Evolutionary conservation across 2,888 invertebrate species (phyloP).

Genomic region (Caradrina kadenii): DNA sequence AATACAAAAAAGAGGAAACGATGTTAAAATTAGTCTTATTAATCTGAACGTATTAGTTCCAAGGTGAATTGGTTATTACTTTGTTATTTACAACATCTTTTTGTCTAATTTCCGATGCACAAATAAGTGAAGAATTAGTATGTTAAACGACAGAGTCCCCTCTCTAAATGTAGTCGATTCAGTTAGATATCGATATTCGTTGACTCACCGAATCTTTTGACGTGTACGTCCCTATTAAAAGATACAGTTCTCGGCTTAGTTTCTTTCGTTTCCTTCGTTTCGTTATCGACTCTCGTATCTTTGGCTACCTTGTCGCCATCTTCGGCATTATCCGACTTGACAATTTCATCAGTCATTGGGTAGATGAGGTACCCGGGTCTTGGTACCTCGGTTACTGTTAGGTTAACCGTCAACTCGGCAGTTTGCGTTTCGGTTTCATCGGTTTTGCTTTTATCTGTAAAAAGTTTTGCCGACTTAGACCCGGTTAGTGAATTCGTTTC

Average conservation of each 20-base stretch:
- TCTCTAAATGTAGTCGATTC: conserved; percentile 39
- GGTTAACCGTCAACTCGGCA: conserved; percentile 73
- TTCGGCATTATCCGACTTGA: conserved; percentile 82
- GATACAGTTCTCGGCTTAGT: conserved; percentile 93
- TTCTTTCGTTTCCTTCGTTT: conserved; percentile 87
- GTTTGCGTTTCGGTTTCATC: conserved; percentile 82
- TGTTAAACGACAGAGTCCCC: conserved; percentile 50
- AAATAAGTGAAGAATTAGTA: conserved; percentile 55
- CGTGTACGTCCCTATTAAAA: conserved; percentile 97
- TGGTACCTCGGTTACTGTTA: conserved; percentile 80
- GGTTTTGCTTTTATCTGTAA: conserved; percentile 84
- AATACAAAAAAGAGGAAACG: conserved; percentile 57
- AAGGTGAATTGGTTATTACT: conserved; percentile 61
- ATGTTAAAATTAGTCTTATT: conserved; percentile 65
- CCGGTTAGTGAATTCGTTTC: conserved; percentile 11
- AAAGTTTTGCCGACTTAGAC: conserved; percentile 62
- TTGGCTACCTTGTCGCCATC: conserved; percentile 84
- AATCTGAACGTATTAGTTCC: conserved; percentile 60
- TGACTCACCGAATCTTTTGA: conserved; percentile 96
- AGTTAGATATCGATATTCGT: conserved; percentile 49
- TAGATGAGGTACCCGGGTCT: conserved; percentile 80
- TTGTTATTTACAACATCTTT: conserved; percentile 61
- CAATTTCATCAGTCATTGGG: conserved; percentile 87
- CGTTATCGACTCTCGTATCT: conserved; percentile 75
- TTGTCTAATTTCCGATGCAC: conserved; percentile 36